phyloP scores from a whole-genome alignment of 2,797 vertebrate species.

The Enteromius paludinosus region DNA sequence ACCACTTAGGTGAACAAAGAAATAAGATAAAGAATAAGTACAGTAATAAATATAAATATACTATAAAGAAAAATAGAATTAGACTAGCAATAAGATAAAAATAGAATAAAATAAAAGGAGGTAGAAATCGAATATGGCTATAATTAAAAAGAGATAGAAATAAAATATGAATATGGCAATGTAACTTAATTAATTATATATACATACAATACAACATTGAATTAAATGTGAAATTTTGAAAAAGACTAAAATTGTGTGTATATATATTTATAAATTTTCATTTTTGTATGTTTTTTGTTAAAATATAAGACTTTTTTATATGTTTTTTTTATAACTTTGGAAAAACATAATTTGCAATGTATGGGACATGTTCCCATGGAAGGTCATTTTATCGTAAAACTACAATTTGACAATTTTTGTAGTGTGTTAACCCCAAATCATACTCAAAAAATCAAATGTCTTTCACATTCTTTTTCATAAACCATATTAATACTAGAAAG shows the following conservation, averaged over 20 bases:
- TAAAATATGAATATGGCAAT: too few relatives aligned
- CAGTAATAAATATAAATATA: too few relatives aligned
- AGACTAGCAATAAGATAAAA: too few relatives aligned
- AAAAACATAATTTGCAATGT: not conserved
- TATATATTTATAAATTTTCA: too few relatives aligned
- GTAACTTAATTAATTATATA: too few relatives aligned
- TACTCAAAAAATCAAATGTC: not conserved
- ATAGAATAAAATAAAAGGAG: too few relatives aligned
- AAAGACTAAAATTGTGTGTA: not conserved
- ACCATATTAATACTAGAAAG: not conserved
- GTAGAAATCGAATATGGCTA: too few relatives aligned
- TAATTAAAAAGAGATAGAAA: too few relatives aligned
- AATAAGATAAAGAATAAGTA: too few relatives aligned
- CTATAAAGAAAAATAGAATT: too few relatives aligned
- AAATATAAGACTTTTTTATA: not conserved
- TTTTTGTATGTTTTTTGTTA: too few relatives aligned
- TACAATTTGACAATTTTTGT: not conserved
- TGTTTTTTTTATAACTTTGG: not conserved
- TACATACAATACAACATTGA: not conserved
- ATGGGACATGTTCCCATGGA: not conserved
- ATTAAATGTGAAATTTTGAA: not conserved
- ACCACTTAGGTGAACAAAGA: too few relatives aligned
- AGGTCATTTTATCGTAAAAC: not conserved
- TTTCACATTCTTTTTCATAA: not conserved
- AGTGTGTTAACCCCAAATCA: not conserved